These are phyloP conservation scores for Chirona hameri DNA, from an alignment of 2,888 invertebrate species.

Conservation along the genomic window DNA sequence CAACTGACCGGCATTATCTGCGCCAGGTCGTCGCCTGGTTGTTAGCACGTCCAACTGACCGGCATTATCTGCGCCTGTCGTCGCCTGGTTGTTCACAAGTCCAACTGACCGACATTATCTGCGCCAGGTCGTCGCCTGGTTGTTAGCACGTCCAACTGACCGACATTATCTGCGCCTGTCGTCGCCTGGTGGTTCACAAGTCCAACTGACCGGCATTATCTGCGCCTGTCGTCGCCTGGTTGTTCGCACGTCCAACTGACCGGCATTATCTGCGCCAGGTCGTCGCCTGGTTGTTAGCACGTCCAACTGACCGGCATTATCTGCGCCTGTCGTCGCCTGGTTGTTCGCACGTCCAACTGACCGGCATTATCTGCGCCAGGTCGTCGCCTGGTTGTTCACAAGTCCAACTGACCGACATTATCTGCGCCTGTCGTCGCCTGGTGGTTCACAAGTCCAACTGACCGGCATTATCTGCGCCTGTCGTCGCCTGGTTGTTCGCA, in stretches of 20 bases:
- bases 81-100: constrained; percentile 40
- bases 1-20: constrained; percentile 56
- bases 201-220: constrained; percentile 54
- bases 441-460: constrained; percentile 41
- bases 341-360: constrained; percentile 44
- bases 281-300: constrained; percentile 43
- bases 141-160: constrained; percentile 46
- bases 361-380: constrained; percentile 56
- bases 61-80: constrained; percentile 56
- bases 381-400: constrained; percentile 46
- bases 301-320: constrained; percentile 54
- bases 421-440: constrained; percentile 51
- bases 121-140: constrained; percentile 51
- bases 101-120: constrained; percentile 55
- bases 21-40: constrained; percentile 50
- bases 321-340: constrained; percentile 50
- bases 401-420: constrained; percentile 53
- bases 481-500: constrained; percentile 46
- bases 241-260: constrained; percentile 46
- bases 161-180: constrained; percentile 56
- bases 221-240: constrained; percentile 50
- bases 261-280: constrained; percentile 56
- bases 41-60: constrained; percentile 46
- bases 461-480: constrained; percentile 56
- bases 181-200: constrained; percentile 40